These are phyloP conservation scores for Megaustenia siamemsis DNA, from an alignment of 2,888 invertebrate genomes.

Conservation along the genomic window DNA sequence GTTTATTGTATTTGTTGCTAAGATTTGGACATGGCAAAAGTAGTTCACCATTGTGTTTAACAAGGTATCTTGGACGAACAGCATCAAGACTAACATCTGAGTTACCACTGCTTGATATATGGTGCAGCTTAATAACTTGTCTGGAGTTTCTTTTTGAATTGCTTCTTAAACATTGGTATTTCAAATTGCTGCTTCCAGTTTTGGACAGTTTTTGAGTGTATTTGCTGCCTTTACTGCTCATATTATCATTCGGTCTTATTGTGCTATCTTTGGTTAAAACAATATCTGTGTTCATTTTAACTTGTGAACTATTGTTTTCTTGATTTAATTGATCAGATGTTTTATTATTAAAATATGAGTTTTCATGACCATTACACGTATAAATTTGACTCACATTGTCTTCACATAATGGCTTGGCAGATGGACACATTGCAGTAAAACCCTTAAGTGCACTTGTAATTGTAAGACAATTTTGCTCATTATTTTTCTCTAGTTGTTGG, in stretches of 20 bases:
- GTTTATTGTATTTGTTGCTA: constrained; percentile 11
- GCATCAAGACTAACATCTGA: constrained; percentile 43
- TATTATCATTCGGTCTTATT: background rate
- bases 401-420: constrained; percentile 9
- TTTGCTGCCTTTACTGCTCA: background rate
- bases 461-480: background rate
- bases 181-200: background rate
- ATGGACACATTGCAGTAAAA: background rate
- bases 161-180: background rate
- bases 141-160: background rate
- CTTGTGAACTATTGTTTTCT: background rate
- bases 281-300: background rate
- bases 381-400: background rate
- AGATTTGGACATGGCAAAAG: constrained; percentile 47
- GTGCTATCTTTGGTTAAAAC: background rate
- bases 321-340: background rate
- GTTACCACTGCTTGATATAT: constrained; percentile 5
- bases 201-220: background rate
- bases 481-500: background rate
- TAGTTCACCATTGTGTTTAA: constrained; percentile 43
- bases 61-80: constrained; percentile 39
- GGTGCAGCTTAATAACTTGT: background rate
- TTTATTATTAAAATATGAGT: background rate
- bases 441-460: background rate
- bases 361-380: background rate